These are phyloP conservation scores for Drosophila ogumai DNA, from an alignment of 1,140 invertebrate species.

Conservation along the genomic window DNA sequence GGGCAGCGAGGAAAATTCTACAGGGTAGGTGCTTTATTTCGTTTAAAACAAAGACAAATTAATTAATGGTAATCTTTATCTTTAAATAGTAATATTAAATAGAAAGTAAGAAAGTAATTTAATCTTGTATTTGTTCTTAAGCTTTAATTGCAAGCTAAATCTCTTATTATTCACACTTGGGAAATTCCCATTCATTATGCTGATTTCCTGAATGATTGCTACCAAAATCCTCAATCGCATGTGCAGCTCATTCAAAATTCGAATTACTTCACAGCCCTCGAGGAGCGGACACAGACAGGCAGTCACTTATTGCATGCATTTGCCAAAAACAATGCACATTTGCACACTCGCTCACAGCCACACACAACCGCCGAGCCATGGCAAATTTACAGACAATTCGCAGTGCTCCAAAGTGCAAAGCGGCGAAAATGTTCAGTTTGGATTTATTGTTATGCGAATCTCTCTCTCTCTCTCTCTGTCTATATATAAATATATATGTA, in stretches of 20 bases:
- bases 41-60: no score
- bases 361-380: constrained; percentile 16
- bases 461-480: constrained; percentile 8
- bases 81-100: no score
- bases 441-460: constrained; percentile 68
- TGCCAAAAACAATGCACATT: constrained; percentile 56
- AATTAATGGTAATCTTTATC: no score
- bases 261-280: constrained; percentile 42
- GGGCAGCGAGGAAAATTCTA: constrained; percentile 7
- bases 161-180: constrained; percentile 5
- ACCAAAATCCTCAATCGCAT: constrained; percentile 24
- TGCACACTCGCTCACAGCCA: constrained; percentile 8
- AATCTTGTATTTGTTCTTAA: no score
- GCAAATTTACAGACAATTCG: constrained; percentile 63
- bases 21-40: background rate
- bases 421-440: constrained; percentile 61
- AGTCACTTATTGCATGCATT: constrained; percentile 38
- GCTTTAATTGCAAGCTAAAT: background rate
- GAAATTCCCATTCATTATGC: background rate
- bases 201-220: constrained; percentile 8
- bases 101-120: no score
- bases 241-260: constrained; percentile 39
- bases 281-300: constrained; percentile 4
- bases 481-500: constrained; percentile 1
- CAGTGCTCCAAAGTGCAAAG: constrained; percentile 47